These are phyloP conservation scores for Polymixis flavicincta DNA, from an alignment of 2,888 invertebrate species.

Conservation along the genomic window DNA sequence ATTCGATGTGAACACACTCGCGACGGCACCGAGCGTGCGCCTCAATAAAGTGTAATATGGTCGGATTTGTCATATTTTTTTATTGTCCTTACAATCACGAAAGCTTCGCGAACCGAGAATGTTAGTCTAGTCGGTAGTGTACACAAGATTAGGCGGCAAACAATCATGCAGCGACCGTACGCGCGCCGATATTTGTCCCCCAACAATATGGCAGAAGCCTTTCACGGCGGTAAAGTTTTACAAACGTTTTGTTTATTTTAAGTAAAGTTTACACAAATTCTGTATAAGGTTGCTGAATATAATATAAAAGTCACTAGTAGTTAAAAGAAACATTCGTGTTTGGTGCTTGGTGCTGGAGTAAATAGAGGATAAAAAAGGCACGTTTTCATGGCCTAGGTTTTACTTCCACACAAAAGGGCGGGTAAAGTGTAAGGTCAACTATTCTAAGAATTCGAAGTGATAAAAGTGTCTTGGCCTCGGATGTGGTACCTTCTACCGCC, in stretches of 20 bases:
- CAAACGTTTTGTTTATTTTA: conserved; percentile 9
- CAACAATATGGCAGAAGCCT: conserved; percentile 83
- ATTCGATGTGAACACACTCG: conserved; percentile 14
- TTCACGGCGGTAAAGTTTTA: conserved; percentile 81
- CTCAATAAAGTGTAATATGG: conserved; percentile 83
- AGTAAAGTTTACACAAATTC: background rate
- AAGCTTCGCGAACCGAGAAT: conserved; percentile 65
- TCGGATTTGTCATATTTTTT: conserved; percentile 86
- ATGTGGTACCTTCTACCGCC: background rate
- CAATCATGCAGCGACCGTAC: conserved; percentile 85
- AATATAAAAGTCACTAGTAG: background rate
- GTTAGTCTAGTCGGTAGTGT: conserved; percentile 63
- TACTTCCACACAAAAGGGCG: too few relatives aligned
- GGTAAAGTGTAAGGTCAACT: background rate
- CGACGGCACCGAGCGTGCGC: conserved; percentile 77
- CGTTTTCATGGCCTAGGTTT: background rate
- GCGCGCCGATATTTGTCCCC: conserved; percentile 79
- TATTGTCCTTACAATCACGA: conserved; percentile 84
- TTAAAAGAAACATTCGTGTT: background rate
- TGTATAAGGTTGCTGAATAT: background rate
- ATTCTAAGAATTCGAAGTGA: background rate
- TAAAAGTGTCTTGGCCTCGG: background rate
- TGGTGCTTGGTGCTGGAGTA: background rate
- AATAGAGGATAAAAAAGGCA: background rate
- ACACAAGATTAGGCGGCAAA: conserved; percentile 48